Conservation (phyloP, 2,888 invertebrate genomes). For the Cheilosia scutellata region DNA sequence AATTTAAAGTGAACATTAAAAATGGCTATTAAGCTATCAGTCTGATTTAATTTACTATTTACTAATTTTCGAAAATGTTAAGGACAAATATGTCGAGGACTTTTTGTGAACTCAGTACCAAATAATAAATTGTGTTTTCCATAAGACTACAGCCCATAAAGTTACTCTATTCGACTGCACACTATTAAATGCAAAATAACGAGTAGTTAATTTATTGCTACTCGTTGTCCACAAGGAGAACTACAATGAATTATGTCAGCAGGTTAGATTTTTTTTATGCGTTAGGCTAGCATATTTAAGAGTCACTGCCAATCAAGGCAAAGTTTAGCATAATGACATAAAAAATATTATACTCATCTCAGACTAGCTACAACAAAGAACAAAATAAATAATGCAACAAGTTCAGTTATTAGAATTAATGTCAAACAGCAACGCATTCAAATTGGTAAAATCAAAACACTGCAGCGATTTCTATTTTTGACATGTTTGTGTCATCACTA, state of each 20-base stretch:
- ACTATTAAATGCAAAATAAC: not conserved
- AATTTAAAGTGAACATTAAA: too few species aligned
- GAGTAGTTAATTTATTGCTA: conserved; percentile 16
- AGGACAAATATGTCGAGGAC: too few species aligned
- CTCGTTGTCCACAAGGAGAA: conserved; percentile 9
- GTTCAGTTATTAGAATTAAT: not conserved
- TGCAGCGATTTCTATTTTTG: too few species aligned
- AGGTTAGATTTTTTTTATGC: not conserved
- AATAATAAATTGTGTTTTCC: too few species aligned
- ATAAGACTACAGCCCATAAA: too few species aligned
- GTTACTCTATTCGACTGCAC: not conserved
- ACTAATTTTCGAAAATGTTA: too few species aligned
- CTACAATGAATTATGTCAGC: conserved; percentile 14
- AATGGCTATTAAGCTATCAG: too few species aligned
- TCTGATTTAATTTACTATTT: too few species aligned
- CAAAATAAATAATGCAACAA: conserved; percentile 1
- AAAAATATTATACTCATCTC: conserved; percentile 6
- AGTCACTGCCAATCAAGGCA: conserved; percentile 1
- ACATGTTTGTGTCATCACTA: too few species aligned
- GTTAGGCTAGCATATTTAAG: not conserved
- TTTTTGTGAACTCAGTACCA: too few species aligned
- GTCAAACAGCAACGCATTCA: not conserved
- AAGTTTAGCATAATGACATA: not conserved
- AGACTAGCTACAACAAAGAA: not conserved
- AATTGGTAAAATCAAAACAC: not conserved